phyloP scores from a whole-genome alignment of 1,140 invertebrate species.

The Metopolophium dirhodum region DNA sequence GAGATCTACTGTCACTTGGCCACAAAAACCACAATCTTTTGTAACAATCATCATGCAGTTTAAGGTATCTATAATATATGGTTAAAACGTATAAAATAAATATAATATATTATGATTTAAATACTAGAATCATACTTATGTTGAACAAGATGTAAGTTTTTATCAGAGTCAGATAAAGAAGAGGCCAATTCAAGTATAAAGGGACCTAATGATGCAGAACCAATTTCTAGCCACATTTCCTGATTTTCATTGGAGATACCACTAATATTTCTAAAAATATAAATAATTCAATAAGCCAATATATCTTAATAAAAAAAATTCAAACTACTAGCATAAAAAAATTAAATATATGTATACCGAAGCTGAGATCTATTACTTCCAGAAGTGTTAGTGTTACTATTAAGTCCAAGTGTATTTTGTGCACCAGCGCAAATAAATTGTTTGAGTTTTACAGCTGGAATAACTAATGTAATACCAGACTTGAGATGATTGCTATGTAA shows the following conservation, averaged over 20 bases:
- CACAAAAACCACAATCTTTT: conserved; percentile 95
- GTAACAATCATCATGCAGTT: conserved; percentile 84
- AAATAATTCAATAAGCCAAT: background rate
- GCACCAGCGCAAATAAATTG: conserved; percentile 72
- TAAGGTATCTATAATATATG: conserved; percentile 73
- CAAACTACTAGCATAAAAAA: background rate
- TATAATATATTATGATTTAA: background rate
- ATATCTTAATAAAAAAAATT: background rate
- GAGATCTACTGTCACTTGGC: conserved; percentile 70
- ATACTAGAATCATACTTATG: conserved; percentile 67
- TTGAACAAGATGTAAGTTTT: conserved; percentile 78
- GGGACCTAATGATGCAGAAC: conserved; percentile 86
- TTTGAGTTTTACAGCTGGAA: conserved; percentile 78
- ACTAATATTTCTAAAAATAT: conserved; percentile 45
- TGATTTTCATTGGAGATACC: conserved; percentile 62
- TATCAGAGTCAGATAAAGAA: conserved; percentile 76
- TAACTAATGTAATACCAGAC: conserved; percentile 85
- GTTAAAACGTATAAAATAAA: background rate
- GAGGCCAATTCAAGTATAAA: conserved; percentile 92
- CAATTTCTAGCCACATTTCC: conserved; percentile 92
- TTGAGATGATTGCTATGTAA: conserved; percentile 89
- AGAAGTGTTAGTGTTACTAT: conserved; percentile 69
- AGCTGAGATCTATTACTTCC: conserved; percentile 66
- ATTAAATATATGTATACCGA: conserved; percentile 49
- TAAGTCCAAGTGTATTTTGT: conserved; percentile 59